Evolutionary conservation across 2,797 vertebrate genomes (phyloP).

Genomic region (Hippoglossus hippoglossus): DNA sequence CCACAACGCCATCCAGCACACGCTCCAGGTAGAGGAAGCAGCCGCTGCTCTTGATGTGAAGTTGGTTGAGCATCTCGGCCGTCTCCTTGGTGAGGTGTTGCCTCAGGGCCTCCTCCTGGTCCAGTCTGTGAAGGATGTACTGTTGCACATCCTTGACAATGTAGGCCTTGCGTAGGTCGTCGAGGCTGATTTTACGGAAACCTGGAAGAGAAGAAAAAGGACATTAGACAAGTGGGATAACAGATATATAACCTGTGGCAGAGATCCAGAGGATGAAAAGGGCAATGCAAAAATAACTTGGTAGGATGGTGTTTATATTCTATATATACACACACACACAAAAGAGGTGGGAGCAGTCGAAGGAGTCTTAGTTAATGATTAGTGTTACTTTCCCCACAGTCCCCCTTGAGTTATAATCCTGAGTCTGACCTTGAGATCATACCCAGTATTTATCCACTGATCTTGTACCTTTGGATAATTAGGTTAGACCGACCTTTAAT

Average conservation of each 20-base stretch:
- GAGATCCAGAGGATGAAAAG: neutral
- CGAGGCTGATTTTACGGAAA: slow-evolving; percentile 98
- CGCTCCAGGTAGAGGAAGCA: slow-evolving; percentile 98
- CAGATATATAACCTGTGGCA: neutral
- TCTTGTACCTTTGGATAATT: slow-evolving; percentile 56
- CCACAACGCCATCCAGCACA: slow-evolving; percentile 97
- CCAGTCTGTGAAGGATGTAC: slow-evolving; percentile 97
- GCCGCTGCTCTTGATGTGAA: slow-evolving; percentile 99
- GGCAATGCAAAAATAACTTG: neutral
- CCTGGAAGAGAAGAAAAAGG: slow-evolving; percentile 79
- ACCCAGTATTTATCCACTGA: slow-evolving; percentile 52
- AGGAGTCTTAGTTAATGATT: slow-evolving; percentile 7
- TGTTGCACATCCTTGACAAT: slow-evolving; percentile 99
- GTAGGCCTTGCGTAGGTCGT: slow-evolving; percentile 97
- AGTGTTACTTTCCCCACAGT: slow-evolving; percentile 1
- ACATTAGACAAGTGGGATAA: slow-evolving; percentile 27
- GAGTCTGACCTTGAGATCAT: slow-evolving; percentile 49
- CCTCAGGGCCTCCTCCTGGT: slow-evolving; percentile 96
- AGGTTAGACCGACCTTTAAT: slow-evolving; percentile 47
- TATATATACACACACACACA: neutral
- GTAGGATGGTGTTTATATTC: too few species aligned
- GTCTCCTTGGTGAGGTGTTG: slow-evolving; percentile 99
- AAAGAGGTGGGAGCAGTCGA: neutral
- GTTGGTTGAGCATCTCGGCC: slow-evolving; percentile 98
- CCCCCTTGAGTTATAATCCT: slow-evolving; percentile 19